Evolutionary conservation across 2,113 vertebrate species (phyloP), one percentile per base, ranked within the genome.

Genomic region (Mormyrus iriodes): DNA sequence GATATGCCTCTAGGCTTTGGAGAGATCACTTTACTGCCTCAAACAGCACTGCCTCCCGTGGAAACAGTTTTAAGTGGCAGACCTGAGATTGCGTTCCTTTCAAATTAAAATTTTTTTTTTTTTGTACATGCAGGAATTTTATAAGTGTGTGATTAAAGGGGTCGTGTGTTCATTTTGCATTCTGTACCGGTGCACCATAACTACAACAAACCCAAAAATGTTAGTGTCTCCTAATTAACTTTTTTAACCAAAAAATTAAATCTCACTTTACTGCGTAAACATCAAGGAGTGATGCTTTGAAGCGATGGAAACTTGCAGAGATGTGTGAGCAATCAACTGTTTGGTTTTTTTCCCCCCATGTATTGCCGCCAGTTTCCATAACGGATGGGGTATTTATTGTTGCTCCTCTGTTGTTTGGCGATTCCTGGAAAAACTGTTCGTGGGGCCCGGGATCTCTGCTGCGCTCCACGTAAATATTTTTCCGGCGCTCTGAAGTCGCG

Each of bases 341-440:
- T 93, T 89, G 51, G 31, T 31, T 88, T 88, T 86, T 55, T 73
- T 86, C 19, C 73, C 31, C 4, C 73, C 15, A 17, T 35, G 88
- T 91, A 90, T 91, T 91, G 90, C 93, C 93, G 48, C 84, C 88
- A 91, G 83, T 92, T 88, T 92, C 89, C 84, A 82, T 90, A 91
- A 89, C 89, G 93, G 91, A 94, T 94, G 91, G 92, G 90, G 55
- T 94, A 92, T 95, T 95, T 94, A 94, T 94, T 94, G 91, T 93
- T 93, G 53, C 90, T 90, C 31, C 24, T 24, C 85, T 42, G 69
- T 90, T 94, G 93, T 93, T 94, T 94, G 91, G 91, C 51, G 65
- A 89, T 93, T 92, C 91, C 92, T 91, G 87, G 89, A 88, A 89
- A 90, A 51, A 21, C 46, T 88, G 65, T 87, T 90, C 61, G 39